A percentile compares a stretch with the other conserved stretches of the same genome.
Evolutionary conservation across 2,888 invertebrate genomes (phyloP).

Genomic region (Lepetodrilus schrolli): DNA sequence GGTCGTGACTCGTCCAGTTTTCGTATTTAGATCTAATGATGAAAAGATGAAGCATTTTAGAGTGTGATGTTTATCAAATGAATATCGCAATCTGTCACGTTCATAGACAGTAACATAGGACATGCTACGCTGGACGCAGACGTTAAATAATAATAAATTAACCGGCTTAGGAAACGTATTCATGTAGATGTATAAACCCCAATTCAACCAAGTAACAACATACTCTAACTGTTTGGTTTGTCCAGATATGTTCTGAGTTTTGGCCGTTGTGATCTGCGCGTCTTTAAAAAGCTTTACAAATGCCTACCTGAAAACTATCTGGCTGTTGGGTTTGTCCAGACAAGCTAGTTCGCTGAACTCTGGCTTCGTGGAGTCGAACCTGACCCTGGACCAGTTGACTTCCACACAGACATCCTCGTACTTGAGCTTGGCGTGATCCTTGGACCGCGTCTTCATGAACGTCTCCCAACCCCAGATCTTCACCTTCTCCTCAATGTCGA

Average conservation of each 20-base stretch:
- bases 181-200: not conserved
- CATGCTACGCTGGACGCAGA: not conserved
- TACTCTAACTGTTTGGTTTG: not conserved
- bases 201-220: not conserved
- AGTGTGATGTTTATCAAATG: not conserved
- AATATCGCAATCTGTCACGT: not conserved
- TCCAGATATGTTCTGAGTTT: too few species aligned
- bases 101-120: not conserved
- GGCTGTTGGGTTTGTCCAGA: slow-evolving; percentile 53
- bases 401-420: slow-evolving; percentile 69
- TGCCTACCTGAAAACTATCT: slow-evolving; percentile 57
- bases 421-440: slow-evolving; percentile 67
- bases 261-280: not conserved
- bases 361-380: slow-evolving; percentile 70
- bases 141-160: too few species aligned
- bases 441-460: slow-evolving; percentile 70
- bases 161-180: too few species aligned
- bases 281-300: not conserved
- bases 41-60: slow-evolving; percentile 41
- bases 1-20: slow-evolving; percentile 68
- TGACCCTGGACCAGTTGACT: slow-evolving; percentile 74
- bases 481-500: slow-evolving; percentile 72
- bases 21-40: slow-evolving; percentile 71
- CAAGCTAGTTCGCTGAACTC: slow-evolving; percentile 57
- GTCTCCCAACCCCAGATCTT: slow-evolving; percentile 73